Conservation (phyloP, 2,888 invertebrate genomes). For the Sesamia inferens region DNA sequence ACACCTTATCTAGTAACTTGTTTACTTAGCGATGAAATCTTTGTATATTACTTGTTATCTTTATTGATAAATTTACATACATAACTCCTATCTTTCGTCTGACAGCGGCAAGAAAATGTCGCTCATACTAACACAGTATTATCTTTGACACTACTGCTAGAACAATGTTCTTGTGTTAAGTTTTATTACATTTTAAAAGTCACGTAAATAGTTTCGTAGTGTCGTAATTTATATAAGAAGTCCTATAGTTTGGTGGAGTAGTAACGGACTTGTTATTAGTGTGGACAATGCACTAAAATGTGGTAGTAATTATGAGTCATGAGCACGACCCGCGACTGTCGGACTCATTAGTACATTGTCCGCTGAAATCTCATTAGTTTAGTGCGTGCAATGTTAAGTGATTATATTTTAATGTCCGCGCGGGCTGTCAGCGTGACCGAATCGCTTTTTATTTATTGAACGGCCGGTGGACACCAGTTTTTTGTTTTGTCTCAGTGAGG, state of each 20-base stretch:
- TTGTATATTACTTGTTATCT: slow-evolving; percentile 85
- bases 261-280: slow-evolving; percentile 68
- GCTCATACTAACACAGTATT: slow-evolving; percentile 81
- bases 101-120: slow-evolving; percentile 83
- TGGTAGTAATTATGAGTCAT: slow-evolving; percentile 85
- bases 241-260: slow-evolving; percentile 67
- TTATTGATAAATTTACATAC: slow-evolving; percentile 87
- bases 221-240: slow-evolving; percentile 66
- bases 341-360: slow-evolving; percentile 85
- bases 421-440: slow-evolving; percentile 76
- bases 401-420: slow-evolving; percentile 85
- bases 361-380: slow-evolving; percentile 88
- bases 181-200: slow-evolving; percentile 67
- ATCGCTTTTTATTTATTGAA: slow-evolving; percentile 79
- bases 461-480: slow-evolving; percentile 71
- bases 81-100: slow-evolving; percentile 82
- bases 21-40: slow-evolving; percentile 81
- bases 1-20: slow-evolving; percentile 72
- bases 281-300: slow-evolving; percentile 79
- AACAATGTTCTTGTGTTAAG: slow-evolving; percentile 72
- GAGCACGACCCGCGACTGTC: slow-evolving; percentile 79
- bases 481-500: slow-evolving; percentile 73
- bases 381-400: slow-evolving; percentile 87
- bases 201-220: slow-evolving; percentile 65
- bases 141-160: slow-evolving; percentile 76